phyloP scores from a whole-genome alignment of 2,797 vertebrate species.

The Ctenochaetus hawaiiensis region DNA sequence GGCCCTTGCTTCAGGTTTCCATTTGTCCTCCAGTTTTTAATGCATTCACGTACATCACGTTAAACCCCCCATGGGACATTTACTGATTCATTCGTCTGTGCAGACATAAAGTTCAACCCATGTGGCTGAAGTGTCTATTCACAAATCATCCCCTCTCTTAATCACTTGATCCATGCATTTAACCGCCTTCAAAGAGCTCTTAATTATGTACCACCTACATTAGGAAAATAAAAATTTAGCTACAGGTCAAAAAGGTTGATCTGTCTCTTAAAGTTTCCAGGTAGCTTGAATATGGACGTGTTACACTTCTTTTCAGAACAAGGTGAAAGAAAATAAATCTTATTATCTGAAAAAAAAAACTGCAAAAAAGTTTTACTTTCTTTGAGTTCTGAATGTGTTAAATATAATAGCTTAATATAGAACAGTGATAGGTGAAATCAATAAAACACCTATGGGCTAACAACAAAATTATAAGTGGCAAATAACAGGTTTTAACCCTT shows the following conservation, averaged over 20 bases:
- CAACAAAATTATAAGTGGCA: too few species aligned
- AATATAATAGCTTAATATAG: too few species aligned
- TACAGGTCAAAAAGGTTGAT: neutral
- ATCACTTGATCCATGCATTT: neutral
- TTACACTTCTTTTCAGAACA: neutral
- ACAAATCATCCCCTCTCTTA: neutral
- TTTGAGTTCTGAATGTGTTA: too few species aligned
- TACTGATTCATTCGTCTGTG: slow-evolving; percentile 1
- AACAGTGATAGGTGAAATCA: too few species aligned
- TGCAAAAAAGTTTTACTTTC: too few species aligned
- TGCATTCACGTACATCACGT: slow-evolving; percentile 2
- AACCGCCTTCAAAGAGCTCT: neutral
- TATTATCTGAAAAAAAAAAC: too few species aligned
- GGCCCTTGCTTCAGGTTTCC: neutral
- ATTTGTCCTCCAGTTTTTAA: slow-evolving; percentile 14
- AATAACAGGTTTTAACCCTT: too few species aligned
- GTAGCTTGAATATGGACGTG: too few species aligned
- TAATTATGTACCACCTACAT: neutral
- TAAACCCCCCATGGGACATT: neutral
- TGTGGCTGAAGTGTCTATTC: neutral
- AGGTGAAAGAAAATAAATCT: neutral
- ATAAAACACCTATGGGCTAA: too few species aligned
- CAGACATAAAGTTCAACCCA: slow-evolving; percentile 1
- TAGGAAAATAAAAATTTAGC: neutral
- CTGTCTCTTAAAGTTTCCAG: too few species aligned